Evolutionary conservation across 2,797 vertebrate species (phyloP).

Genomic region (Decapterus maruadsi): DNA sequence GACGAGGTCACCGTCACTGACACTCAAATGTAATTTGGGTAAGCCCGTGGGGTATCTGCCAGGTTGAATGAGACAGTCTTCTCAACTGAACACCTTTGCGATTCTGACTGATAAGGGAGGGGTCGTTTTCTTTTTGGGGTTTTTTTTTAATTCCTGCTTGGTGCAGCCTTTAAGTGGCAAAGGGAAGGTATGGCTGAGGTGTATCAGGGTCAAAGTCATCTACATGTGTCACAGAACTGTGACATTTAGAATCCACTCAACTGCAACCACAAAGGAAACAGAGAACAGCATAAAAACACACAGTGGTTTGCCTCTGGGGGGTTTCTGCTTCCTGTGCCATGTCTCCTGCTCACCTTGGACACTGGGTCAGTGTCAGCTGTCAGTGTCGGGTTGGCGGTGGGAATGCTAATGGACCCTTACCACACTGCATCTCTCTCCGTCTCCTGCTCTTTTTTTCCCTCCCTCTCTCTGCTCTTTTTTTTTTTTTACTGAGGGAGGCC

Average conservation of each 20-base stretch:
- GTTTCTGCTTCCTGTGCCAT: constrained; percentile 77
- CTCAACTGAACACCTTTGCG: not conserved
- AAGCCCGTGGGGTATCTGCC: constrained; percentile 5
- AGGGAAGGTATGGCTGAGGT: constrained; percentile 19
- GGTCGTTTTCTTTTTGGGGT: too few relatives aligned
- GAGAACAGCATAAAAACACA: constrained; percentile 71
- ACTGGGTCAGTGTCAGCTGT: constrained; percentile 80
- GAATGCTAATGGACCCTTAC: constrained; percentile 79
- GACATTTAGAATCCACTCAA: constrained; percentile 76
- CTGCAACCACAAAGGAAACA: constrained; percentile 76
- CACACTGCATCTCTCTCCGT: constrained; percentile 43
- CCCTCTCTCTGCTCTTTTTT: constrained; percentile 36
- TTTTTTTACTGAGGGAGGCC: constrained; percentile 51
- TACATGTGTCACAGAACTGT: constrained; percentile 78
- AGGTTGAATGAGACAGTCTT: not conserved
- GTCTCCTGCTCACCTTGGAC: constrained; percentile 80
- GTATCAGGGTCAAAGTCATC: constrained; percentile 77
- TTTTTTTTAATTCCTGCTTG: constrained; percentile 1
- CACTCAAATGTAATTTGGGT: not conserved
- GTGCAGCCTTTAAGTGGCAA: constrained; percentile 24
- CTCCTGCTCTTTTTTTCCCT: constrained; percentile 42
- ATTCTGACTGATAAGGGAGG: not conserved
- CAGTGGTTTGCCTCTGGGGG: constrained; percentile 60
- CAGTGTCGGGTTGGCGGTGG: constrained; percentile 73
- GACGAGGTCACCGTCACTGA: not conserved